A percentile compares a stretch with the other conserved stretches of the same genome.
Conservation (phyloP, 2,113 vertebrate genomes). For the Cebus imitator region DNA sequence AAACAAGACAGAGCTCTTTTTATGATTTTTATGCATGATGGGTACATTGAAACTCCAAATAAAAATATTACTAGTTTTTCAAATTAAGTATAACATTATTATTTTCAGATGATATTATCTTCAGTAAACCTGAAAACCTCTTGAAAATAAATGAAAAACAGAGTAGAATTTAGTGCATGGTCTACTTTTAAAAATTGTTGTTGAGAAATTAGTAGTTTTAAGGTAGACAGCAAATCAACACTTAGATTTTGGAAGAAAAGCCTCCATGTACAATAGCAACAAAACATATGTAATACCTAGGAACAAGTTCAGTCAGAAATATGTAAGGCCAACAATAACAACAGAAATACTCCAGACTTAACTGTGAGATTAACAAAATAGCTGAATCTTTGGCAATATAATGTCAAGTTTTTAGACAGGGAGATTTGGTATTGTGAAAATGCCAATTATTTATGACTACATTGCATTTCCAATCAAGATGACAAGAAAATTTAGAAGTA, state of each 20-base stretch:
- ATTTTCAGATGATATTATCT: not conserved
- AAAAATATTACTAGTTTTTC: not conserved
- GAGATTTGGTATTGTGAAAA: not conserved
- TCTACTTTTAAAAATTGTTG: not conserved
- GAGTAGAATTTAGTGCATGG: not conserved
- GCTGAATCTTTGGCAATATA: not conserved
- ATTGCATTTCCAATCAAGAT: not conserved
- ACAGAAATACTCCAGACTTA: not conserved
- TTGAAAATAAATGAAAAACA: not conserved
- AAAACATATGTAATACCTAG: not conserved
- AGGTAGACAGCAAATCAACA: not conserved
- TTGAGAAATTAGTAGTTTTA: not conserved
- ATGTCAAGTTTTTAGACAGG: not conserved
- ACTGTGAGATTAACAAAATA: not conserved
- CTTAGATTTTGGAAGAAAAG: not conserved
- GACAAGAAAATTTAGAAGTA: not conserved
- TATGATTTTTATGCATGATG: not conserved
- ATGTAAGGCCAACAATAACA: too few relatives aligned
- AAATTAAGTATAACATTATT: not conserved
- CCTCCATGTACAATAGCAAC: not conserved
- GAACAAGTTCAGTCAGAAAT: not conserved
- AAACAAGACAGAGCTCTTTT: not conserved
- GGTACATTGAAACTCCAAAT: not conserved
- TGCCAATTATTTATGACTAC: not conserved
- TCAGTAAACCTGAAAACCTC: not conserved